Base-by-base conservation (phyloP, 2,113 vertebrate species). In the Prochilodus magdalenae region DNA sequence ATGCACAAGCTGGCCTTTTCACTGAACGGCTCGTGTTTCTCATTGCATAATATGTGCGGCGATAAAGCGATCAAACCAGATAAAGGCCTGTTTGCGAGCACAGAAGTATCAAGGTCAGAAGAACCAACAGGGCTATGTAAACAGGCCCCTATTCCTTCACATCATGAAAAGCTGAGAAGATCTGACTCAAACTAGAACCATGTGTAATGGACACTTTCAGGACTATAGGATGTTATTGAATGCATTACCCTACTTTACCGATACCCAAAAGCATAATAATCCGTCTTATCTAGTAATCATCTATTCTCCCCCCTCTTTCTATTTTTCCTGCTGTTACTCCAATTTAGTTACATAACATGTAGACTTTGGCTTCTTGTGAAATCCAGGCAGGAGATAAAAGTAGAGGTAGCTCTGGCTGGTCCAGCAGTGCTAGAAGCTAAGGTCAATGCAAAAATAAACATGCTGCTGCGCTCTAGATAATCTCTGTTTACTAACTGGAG, bases 301-400 rank as follows among this genome's bases (percentile, higher is more conserved):
- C 51, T 14, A 40, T 30, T 44, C 30, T 27, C 16, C 55, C 47
- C n/a, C 57, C 47, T 27, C 7, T 33, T 51, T 53, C 67, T 26
- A 49, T 29, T 62, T 18, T 30, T 66, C 29, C 16, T 20, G 40
- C 24, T 70, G 49, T 55, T 29, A 8, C 49, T 87, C 85, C 70
- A 44, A 75, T 26, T 0, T 24, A 20, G 51, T 92, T 88, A 85
- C 79, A 47, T 87, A 90, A 91, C 15, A 36, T 1, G 5, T 67
- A 62, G 83, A 77, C 86, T 85, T 86, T 76, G n/a, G 80, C 84
- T 78, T 87, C 79, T 89, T 89, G 89, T 84, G 86, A 75, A 90
- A 91, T 83, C 36, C 80, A 80, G 75, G 22, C 33, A 84, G 84
- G 84, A 70, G 59, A 75, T 67, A 67, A 60, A 22, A 13, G 72